These are phyloP conservation scores for Takifugu ocellatus DNA, from an alignment of 2,797 vertebrate species.

Conservation along the genomic window DNA sequence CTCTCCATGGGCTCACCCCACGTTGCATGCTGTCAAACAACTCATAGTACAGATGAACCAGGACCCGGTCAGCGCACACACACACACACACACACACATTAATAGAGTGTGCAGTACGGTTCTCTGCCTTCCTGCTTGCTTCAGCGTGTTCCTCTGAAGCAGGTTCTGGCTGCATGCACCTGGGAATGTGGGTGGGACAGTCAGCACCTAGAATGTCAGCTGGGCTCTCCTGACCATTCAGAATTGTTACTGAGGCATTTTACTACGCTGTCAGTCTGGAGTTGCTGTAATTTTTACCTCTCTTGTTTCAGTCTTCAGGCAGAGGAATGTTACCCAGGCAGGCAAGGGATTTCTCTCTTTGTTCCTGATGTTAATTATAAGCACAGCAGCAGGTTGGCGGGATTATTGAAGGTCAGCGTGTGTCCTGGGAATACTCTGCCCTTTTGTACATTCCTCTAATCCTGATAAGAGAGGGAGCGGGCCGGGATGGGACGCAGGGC, in stretches of 20 bases:
- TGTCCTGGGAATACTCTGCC: conserved; percentile 92
- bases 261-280: conserved; percentile 34
- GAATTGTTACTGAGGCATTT: conserved; percentile 58
- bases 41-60: conserved; percentile 95
- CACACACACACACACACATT: conserved; percentile 16
- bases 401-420: conserved; percentile 89
- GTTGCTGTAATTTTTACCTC: conserved; percentile 50
- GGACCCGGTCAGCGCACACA: conserved; percentile 81
- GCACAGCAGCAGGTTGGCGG: conserved; percentile 79
- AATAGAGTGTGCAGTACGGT: conserved; percentile 27
- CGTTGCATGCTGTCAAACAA: conserved; percentile 91
- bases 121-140: conserved; percentile 55
- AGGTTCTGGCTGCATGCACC: conserved; percentile 44
- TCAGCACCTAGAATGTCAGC: conserved; percentile 73
- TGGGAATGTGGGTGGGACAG: conserved; percentile 41
- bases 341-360: conserved; percentile 60
- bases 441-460: conserved; percentile 84
- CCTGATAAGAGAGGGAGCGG: conserved; percentile 78
- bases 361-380: conserved; percentile 81
- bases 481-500: conserved; percentile 53
- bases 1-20: conserved; percentile 94
- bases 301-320: conserved; percentile 46
- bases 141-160: conserved; percentile 58
- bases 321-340: conserved; percentile 41
- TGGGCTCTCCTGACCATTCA: conserved; percentile 61